A percentile compares a stretch with the other conserved stretches of the same genome.
phyloP scores from a whole-genome alignment of 2,113 vertebrate species.

The Carollia perspicillata region DNA sequence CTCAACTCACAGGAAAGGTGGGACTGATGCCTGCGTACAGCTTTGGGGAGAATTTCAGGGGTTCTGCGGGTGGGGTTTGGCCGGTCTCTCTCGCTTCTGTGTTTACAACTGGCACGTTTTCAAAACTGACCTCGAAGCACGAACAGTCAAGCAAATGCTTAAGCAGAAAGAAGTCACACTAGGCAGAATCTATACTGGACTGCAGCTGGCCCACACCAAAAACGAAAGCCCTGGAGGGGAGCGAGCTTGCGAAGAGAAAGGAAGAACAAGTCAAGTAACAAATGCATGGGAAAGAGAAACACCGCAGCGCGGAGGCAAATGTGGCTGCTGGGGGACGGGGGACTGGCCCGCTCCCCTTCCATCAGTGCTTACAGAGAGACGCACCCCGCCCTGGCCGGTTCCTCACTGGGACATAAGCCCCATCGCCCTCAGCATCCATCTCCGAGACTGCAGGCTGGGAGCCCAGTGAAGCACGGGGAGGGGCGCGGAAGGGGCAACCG shows the following conservation, averaged over 20 bases:
- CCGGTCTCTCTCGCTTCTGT: neutral
- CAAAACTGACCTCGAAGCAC: neutral
- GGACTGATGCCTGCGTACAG: conserved; percentile 52
- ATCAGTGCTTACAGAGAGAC: neutral
- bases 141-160: neutral
- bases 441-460: too few species aligned
- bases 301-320: neutral
- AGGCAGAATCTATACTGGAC: neutral
- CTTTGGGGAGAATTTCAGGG: neutral
- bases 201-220: too few species aligned
- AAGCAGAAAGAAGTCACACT: neutral
- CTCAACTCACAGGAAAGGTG: conserved; percentile 80
- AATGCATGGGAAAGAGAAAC: neutral
- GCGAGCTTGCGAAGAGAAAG: neutral
- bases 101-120: neutral
- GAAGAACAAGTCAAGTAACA: neutral
- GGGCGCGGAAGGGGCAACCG: too few species aligned
- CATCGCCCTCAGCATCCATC: too few species aligned
- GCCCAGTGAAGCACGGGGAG: neutral
- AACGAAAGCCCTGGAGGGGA: too few species aligned
- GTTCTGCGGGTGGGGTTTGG: too few species aligned
- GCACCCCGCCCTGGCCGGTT: too few species aligned
- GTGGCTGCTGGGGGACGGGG: too few species aligned
- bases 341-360: neutral
- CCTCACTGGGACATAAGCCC: neutral